Evolutionary conservation across 2,797 vertebrate genomes (phyloP).

Genomic region (Geotrypetes seraphini): DNA sequence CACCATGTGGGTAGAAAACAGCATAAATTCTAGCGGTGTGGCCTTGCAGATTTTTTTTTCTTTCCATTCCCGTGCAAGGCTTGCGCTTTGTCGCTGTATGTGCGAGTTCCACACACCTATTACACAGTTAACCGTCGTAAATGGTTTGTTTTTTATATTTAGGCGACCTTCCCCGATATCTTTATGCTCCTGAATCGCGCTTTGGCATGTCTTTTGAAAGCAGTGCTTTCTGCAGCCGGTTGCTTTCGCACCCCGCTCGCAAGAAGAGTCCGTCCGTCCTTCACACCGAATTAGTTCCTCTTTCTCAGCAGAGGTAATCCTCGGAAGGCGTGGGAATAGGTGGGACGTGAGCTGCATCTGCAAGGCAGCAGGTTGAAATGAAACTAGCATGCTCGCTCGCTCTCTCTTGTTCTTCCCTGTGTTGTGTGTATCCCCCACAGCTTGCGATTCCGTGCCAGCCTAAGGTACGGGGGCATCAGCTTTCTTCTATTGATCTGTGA

Average conservation of each 20-base stretch:
- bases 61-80: no score
- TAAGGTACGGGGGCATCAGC: neutral
- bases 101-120: no score
- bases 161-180: neutral
- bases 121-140: no score
- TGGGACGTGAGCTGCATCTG: conserved; percentile 50
- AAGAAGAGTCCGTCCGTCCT: conserved; percentile 37
- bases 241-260: no score
- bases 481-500: no score
- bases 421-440: conserved; percentile 5
- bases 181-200: neutral
- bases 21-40: no score
- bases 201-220: conserved; percentile 10
- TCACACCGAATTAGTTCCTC: conserved; percentile 51
- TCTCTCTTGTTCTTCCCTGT: conserved; percentile 6
- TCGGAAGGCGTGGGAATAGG: conserved; percentile 53
- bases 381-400: neutral
- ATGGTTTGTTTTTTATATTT: no score
- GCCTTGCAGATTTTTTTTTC: no score
- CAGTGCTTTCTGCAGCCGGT: no score
- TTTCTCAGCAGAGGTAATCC: conserved; percentile 33
- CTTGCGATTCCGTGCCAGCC: neutral
- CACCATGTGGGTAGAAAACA: no score
- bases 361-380: no score
- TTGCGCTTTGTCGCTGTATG: neutral